Evolutionary conservation across 92 coral and sea anemone species (phyloP), one percentile per base, ranked within the genome.

Genomic region (Montipora capitata): DNA sequence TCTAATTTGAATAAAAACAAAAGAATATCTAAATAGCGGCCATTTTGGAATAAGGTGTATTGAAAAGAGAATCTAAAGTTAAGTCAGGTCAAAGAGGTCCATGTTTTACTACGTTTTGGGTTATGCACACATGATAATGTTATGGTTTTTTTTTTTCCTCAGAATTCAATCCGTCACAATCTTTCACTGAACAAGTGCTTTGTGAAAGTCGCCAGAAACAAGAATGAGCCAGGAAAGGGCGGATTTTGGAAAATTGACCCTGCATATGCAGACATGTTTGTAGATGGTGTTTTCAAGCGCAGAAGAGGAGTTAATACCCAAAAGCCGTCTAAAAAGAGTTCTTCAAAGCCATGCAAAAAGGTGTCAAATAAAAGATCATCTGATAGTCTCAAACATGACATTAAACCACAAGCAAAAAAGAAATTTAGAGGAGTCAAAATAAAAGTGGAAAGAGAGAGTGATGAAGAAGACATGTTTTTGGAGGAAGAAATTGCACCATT

Each of bases 261-360:
- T 44, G 96, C 98, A 1, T 97, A 96, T 67, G 99, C 98, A 58
- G 99, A 97, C 86, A 97, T 97, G 99, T 97, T 97, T 89, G 99
- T 96, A 2, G 99, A 97, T 72, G 99, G 99, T 14, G 98, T 96
- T 11, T 97, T 97, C 86, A 96, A 96, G 79, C 80, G 99, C 66
- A 90, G 99, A 8, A 90, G 99, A 57, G 98, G 98, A 11, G 96
- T 95, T 35, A 97, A 93, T 84, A 96, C 99, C 9, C 93, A 96
- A 90, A 97, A 97, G 86, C 91, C 92, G 4, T 87, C 98, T 20
- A 94, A 93, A 81, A 97, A 96, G 83, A 88, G 90, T 72, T 72
- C 95, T 74, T 68, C 54, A 75, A 41, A 85, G 63, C 49, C 88
- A 63, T 68, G 84, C 65, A 63, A 87, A 76, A 77, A 94, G 86